Evolutionary conservation across 2,797 vertebrate species (phyloP), one percentile per base, ranked within the genome.

Genomic region (Liparis tanakae): DNA sequence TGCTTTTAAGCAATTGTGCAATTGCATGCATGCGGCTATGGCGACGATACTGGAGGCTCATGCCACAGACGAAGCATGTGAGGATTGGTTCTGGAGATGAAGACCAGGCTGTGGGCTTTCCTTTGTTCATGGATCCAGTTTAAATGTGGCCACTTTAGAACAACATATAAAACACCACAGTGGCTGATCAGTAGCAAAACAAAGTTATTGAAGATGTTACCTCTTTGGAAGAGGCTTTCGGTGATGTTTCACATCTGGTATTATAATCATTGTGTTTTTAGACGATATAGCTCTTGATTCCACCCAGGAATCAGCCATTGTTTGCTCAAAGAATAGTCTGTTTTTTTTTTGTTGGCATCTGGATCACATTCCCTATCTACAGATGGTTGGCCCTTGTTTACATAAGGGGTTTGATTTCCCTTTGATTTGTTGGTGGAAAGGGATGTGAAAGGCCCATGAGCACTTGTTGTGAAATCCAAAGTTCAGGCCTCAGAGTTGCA

Each of bases 81-180:
- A 70, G 34, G 67, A 61, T 37, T 64, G 54, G 36, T 59, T 75
- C 43, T 76, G 48, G 66, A 76, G 74, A 80, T 72, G 69, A 76
- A 76, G 67, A 81, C 69, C 44, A 80, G 81, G 66, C 64, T 46
- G 36, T 48, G 55, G 50, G 36, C 55, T 68, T 55, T 55, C 20
- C 41, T 71, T 80, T 56, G 56, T 74, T 67, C 61, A 66, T 68
- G 50, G 44, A 66, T 81, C 62, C 41, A 59, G 62, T 82, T 82
- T 62, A 80, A 67, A 72, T 71, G 56, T 68, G 50, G 54, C 50
- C 62, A 70, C 72, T 72, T 71, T 25, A 75, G 44, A 81, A 57
- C 50, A 78, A 67, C 56, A 62, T 17, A 44, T 22, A 58, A 69
- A 77, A 63, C 25, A 55, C 13, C 36, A 39, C 70, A 71, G 53